These are phyloP conservation scores for Urocyon cinereoargenteus DNA, from an alignment of 2,797 vertebrate genomes.

Conservation along the genomic window DNA sequence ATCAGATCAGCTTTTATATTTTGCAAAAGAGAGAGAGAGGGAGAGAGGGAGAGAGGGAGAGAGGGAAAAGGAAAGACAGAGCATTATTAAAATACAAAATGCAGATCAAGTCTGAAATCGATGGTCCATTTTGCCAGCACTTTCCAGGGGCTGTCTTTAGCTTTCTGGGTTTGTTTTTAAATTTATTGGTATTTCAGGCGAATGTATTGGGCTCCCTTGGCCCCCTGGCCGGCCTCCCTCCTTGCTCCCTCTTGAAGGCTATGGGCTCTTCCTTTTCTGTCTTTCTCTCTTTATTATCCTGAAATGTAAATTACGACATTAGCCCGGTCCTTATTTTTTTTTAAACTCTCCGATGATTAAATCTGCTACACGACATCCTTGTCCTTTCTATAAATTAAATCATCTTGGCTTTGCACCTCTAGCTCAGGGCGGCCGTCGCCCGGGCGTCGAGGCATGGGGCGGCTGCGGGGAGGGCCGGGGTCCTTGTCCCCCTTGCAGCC, in stretches of 20 bases:
- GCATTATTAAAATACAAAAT: conserved; percentile 97
- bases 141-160: conserved; percentile 89
- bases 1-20: conserved; percentile 99
- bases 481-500: conserved; percentile 83
- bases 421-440: conserved; percentile 87
- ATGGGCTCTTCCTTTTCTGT: conserved; percentile 85
- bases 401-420: conserved; percentile 90
- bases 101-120: conserved; percentile 93
- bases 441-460: conserved; percentile 80
- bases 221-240: conserved; percentile 81
- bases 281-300: conserved; percentile 90
- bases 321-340: conserved; percentile 87
- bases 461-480: conserved; percentile 86
- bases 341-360: conserved; percentile 90
- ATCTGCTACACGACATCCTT: conserved; percentile 92
- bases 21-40: conserved; percentile 98
- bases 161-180: conserved; percentile 91
- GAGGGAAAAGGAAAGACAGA: conserved; percentile 86
- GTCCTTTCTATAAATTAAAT: conserved; percentile 93
- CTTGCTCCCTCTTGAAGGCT: conserved; percentile 75
- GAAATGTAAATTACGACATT: conserved; percentile 92
- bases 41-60: conserved; percentile 92
- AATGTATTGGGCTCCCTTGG: conserved; percentile 88
- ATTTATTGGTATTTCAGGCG: conserved; percentile 91
- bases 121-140: conserved; percentile 92